Percentiles rank a stretch among this genome's conserved stretches.
These are phyloP conservation scores for Upupa epops DNA, from an alignment of 2,113 vertebrate species.

Conservation along the genomic window DNA sequence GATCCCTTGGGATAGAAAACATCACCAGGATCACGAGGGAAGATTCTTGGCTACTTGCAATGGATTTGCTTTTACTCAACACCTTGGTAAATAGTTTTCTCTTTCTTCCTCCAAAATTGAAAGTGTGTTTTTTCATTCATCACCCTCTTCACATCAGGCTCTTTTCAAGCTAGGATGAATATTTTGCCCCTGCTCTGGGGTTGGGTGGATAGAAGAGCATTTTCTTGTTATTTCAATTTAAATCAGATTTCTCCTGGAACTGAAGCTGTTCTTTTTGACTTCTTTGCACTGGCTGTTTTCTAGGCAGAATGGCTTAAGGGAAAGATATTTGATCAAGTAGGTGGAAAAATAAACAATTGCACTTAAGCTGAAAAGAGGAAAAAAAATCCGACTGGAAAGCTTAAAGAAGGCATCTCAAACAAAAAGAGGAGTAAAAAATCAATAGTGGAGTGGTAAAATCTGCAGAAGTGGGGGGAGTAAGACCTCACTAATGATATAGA, in stretches of 20 bases:
- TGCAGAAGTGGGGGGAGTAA: neutral
- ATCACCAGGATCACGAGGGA: neutral
- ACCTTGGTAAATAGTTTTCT: neutral
- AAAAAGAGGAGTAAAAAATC: slow-evolving; percentile 5
- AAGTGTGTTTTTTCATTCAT: neutral
- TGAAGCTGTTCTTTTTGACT: neutral
- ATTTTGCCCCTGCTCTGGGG: neutral
- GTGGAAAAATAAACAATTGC: neutral
- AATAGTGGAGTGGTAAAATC: neutral
- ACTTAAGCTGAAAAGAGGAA: neutral
- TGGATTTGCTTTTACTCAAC: neutral
- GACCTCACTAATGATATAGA: slow-evolving; percentile 8
- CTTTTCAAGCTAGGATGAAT: neutral
- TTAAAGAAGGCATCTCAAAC: neutral
- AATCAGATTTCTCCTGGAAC: neutral
- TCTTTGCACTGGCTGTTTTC: neutral
- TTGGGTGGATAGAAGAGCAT: neutral
- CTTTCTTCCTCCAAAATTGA: neutral
- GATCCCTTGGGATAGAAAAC: neutral
- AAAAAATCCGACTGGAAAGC: neutral
- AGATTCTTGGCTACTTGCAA: neutral
- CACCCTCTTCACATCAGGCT: neutral
- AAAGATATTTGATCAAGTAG: neutral
- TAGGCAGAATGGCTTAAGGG: neutral
- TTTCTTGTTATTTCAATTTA: neutral